Conservation (phyloP, 2,797 vertebrate genomes). For the Liparis tanakae region DNA sequence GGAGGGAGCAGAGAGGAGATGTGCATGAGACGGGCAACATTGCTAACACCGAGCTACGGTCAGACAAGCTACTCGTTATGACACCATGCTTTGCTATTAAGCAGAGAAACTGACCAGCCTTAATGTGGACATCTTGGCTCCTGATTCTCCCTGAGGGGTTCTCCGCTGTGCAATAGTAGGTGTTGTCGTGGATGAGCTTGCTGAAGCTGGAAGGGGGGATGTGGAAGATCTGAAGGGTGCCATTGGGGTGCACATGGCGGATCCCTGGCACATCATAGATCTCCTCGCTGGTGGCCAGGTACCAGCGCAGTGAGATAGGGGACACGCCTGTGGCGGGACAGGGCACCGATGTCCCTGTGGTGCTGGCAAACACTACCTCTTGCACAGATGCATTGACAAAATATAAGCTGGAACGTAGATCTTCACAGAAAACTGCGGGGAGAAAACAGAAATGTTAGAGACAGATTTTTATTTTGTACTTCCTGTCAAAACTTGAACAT, state of each 20-base stretch:
- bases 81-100: constrained; percentile 9
- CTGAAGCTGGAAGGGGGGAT: constrained; percentile 99
- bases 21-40: constrained; percentile 1
- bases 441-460: constrained; percentile 49
- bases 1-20: constrained; percentile 42
- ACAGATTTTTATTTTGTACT: background rate
- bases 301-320: constrained; percentile 97
- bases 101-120: constrained; percentile 90
- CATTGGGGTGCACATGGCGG: constrained; percentile 99
- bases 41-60: background rate
- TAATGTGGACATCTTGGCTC: constrained; percentile 99
- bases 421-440: constrained; percentile 95
- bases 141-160: constrained; percentile 99
- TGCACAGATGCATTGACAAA: constrained; percentile 99
- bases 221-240: constrained; percentile 99
- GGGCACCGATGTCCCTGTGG: constrained; percentile 97
- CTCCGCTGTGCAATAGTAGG: constrained; percentile 99
- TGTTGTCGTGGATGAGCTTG: constrained; percentile 99
- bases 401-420: constrained; percentile 99
- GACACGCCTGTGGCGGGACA: constrained; percentile 96
- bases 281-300: constrained; percentile 98
- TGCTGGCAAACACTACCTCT: constrained; percentile 99
- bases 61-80: constrained; percentile 4
- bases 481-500: background rate
- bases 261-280: constrained; percentile 99